Base-by-base conservation (phyloP, 1,140 invertebrate species). In the Drosophila asahinai region DNA sequence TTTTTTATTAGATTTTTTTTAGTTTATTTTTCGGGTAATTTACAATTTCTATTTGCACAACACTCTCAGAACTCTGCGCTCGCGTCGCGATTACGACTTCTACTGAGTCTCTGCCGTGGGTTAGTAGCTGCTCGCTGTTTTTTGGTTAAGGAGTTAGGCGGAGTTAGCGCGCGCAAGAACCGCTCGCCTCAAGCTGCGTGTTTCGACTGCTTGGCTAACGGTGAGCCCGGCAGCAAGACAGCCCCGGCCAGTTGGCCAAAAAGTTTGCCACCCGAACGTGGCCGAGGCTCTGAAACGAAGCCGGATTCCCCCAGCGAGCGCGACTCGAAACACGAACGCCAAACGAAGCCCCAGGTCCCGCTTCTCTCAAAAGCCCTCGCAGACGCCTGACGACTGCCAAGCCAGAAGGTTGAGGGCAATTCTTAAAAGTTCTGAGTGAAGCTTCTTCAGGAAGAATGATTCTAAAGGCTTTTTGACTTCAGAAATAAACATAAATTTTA, bases 151-250 rank as follows among this genome's bases (percentile, higher is more conserved):
- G 52, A 62, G 48, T 59, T 67, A 54, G 77, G 59, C 62, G 45
- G 51, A 19, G 55, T 54, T 70, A 87, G 87, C 89, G 87, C 87
- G 81, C 83, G 78, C 83, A 77, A 89, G 86, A 81, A 91, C 87
- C 87, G 87, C 77, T 91, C 75, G 89, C 89, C 89, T 72, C 81
- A 87, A 91, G 87, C 83, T 91, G 83, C 84, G 81, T 91, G 83
- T 81, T 75, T 87, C 81, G 77, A 91, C 89, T 91, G 83, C 79
- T 80, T 48, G 86, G 86, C 78, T 91, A 91, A 91, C 87, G 89
- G 87, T 91, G 83, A 60, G 87, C 52, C 86, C 52, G 55, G 76
- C 81, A 70, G 70, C 59, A 91, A 91, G 86, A 87, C 78, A 84
- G 77, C 84, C 55, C 58, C 45, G 64, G 40, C 55, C 40, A 48